phyloP scores from a whole-genome alignment of 2,113 vertebrate genomes.

The Chroicocephalus ridibundus region DNA sequence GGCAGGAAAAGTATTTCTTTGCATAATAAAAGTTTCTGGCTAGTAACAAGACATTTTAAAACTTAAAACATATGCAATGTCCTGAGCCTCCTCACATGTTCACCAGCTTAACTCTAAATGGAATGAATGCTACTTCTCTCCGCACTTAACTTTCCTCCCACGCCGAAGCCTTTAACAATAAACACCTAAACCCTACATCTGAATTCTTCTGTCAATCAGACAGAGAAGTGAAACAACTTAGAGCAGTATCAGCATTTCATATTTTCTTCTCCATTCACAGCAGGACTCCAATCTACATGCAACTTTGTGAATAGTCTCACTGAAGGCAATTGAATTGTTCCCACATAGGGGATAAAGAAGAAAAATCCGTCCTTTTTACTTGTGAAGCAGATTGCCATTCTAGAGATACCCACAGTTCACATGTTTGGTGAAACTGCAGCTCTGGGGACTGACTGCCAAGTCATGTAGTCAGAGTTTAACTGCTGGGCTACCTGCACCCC shows the following conservation, averaged over 20 bases:
- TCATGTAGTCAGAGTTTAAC: neutral
- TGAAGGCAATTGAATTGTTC: neutral
- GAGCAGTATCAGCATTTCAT: neutral
- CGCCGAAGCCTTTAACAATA: neutral
- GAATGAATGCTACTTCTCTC: neutral
- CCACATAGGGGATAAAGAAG: neutral
- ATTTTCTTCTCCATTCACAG: neutral
- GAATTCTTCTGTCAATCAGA: neutral
- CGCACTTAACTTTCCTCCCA: neutral
- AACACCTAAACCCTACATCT: neutral
- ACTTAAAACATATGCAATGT: neutral
- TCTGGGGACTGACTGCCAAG: neutral
- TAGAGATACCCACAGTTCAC: neutral
- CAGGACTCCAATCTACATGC: neutral
- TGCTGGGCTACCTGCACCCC: neutral
- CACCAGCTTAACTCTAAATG: neutral
- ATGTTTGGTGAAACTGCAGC: neutral
- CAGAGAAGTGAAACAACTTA: neutral
- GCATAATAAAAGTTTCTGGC: slow-evolving; percentile 15
- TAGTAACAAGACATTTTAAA: neutral
- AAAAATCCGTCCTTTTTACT: neutral
- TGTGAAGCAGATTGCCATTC: neutral
- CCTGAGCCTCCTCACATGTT: neutral
- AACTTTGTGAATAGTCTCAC: neutral
- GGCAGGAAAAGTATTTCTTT: slow-evolving; percentile 13